Conservation (phyloP, 53 echinoderm and acorn worm species). For the Echinometra lucunter region DNA sequence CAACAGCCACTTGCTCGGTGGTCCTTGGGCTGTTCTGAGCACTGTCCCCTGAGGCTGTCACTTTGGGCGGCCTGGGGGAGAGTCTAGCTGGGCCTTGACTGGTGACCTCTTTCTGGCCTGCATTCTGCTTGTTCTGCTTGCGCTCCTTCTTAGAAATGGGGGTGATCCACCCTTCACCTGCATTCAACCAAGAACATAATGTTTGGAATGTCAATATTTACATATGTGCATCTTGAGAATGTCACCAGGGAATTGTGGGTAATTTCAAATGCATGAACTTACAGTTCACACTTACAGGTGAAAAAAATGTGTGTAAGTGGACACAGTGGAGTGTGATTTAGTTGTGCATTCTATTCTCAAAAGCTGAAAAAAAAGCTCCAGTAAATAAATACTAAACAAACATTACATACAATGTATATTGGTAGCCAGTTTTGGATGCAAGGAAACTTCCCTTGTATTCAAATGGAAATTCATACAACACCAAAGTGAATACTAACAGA, state of each 20-base stretch:
- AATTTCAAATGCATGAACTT: no score
- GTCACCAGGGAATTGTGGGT: not conserved
- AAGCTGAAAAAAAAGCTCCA: no score
- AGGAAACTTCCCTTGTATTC: no score
- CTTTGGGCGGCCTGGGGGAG: slow-evolving; percentile 61
- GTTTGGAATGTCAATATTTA: not conserved
- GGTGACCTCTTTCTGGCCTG: slow-evolving; percentile 42
- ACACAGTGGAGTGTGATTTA: no score
- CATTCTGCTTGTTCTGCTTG: slow-evolving; percentile 75
- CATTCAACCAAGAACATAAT: not conserved
- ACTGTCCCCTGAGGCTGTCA: slow-evolving; percentile 23
- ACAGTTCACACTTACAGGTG: no score
- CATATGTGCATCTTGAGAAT: not conserved
- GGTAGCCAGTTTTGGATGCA: no score
- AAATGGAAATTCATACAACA: no score
- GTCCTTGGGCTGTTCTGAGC: not conserved
- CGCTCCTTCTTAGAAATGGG: slow-evolving; percentile 74
- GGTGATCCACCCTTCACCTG: slow-evolving; percentile 76
- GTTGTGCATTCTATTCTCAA: no score
- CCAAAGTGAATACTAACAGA: no score
- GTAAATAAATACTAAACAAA: no score
- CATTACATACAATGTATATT: no score
- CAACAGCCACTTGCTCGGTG: slow-evolving; percentile 10
- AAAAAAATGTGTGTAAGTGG: no score
- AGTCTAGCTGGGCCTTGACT: slow-evolving; percentile 51